A percentile compares a stretch with the other conserved stretches of the same genome.
These are phyloP conservation scores for Lepus americanus DNA, from an alignment of 2,113 vertebrate species.

Conservation along the genomic window DNA sequence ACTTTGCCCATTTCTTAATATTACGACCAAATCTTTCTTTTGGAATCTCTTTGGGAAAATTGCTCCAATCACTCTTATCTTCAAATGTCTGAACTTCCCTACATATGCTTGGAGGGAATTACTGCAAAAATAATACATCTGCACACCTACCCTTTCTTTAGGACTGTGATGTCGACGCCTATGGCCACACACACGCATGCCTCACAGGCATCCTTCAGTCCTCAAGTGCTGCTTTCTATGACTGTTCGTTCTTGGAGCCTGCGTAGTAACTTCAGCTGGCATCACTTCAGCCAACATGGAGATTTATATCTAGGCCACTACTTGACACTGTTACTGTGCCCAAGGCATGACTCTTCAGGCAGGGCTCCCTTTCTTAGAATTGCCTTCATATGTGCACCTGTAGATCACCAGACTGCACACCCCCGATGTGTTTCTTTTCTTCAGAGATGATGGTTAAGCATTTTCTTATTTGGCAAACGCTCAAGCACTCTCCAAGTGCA, in stretches of 20 bases:
- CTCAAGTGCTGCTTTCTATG: not conserved
- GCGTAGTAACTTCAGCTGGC: not conserved
- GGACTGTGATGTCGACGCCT: not conserved
- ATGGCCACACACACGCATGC: not conserved
- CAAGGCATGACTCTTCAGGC: not conserved
- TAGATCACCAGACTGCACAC: not conserved
- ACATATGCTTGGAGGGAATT: not conserved
- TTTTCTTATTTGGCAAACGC: not conserved
- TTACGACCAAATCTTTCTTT: slow-evolving; percentile 5
- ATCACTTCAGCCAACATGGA: not conserved
- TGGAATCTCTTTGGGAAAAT: slow-evolving; percentile 48
- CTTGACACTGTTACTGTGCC: not conserved
- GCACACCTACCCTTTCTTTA: not conserved
- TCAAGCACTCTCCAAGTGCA: not conserved
- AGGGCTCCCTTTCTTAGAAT: not conserved
- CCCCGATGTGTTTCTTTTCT: not conserved
- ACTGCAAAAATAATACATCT: not conserved
- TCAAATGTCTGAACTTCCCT: not conserved
- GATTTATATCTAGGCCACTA: not conserved
- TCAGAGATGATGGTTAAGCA: not conserved
- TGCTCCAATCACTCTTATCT: not conserved
- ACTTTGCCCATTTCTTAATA: not conserved
- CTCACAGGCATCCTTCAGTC: not conserved
- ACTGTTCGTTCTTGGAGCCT: slow-evolving; percentile 13
- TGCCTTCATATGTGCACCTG: not conserved